Conservation (phyloP, 2,888 invertebrate species). For the Xestoiulus laeticollis region DNA sequence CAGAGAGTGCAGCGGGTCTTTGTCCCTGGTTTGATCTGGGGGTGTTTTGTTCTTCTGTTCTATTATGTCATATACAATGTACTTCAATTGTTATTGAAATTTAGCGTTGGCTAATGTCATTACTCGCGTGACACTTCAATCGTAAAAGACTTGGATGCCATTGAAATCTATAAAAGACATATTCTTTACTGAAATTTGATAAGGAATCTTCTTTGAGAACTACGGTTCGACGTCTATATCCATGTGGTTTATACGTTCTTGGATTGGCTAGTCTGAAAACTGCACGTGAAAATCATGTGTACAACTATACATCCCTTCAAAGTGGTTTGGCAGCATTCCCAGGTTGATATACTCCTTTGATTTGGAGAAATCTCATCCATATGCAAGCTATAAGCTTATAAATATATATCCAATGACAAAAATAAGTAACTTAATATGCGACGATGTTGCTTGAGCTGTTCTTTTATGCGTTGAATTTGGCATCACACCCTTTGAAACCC, state of each 20-base stretch:
- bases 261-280: not conserved
- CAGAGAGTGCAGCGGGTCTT: no score
- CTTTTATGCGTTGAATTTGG: not conserved
- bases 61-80: no score
- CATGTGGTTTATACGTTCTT: not conserved
- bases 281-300: not conserved
- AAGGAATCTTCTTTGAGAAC: not conserved
- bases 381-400: not conserved
- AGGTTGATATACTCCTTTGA: not conserved
- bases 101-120: no score
- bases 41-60: no score
- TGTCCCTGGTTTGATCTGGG: no score
- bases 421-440: not conserved
- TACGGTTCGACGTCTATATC: not conserved
- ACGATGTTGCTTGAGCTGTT: not conserved
- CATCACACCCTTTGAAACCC: not conserved
- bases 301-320: not conserved
- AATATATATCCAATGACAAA: not conserved
- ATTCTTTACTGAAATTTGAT: not conserved
- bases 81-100: no score
- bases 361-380: not conserved
- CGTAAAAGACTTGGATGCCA: not conserved
- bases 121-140: no score
- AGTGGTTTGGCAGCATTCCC: conserved; percentile 11
- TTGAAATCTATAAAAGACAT: not conserved